Conservation (phyloP, 2,888 invertebrate species). For the Luffia ferchaultella region DNA sequence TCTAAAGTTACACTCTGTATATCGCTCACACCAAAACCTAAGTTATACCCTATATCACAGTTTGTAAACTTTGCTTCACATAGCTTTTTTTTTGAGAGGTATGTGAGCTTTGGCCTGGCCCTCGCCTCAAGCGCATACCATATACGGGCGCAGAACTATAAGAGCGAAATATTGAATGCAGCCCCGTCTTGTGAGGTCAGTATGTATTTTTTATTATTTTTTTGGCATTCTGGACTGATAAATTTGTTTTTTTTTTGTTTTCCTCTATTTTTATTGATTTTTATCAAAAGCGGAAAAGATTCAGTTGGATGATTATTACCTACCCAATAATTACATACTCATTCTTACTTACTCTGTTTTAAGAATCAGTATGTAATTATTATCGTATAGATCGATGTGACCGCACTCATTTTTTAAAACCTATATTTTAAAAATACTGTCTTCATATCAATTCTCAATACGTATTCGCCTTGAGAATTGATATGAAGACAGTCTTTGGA, state of each 20-base stretch:
- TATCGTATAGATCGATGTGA: no score
- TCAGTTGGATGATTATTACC: no score
- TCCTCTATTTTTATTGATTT: no score
- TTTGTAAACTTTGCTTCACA: neutral
- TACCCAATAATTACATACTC: no score
- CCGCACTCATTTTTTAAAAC: no score
- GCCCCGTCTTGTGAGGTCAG: conserved; percentile 12
- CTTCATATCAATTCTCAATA: no score
- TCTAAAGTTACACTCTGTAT: neutral
- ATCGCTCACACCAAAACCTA: neutral
- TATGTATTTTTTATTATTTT: neutral
- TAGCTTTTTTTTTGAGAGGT: neutral
- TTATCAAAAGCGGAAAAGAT: no score
- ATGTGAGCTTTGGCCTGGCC: conserved; percentile 27
- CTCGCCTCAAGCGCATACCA: conserved; percentile 45
- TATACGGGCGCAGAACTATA: conserved; percentile 51
- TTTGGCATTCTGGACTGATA: neutral
- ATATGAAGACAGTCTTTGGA: no score
- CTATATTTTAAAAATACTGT: no score
- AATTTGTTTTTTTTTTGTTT: neutral
- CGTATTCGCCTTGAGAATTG: no score
- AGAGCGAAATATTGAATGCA: conserved; percentile 54
- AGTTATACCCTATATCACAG: neutral
- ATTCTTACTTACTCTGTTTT: no score
- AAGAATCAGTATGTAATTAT: no score